Percentiles rank a stretch among this genome's conserved stretches.
phyloP scores from a whole-genome alignment of 1,140 invertebrate genomes.

The Caenorhabditis tropicalis region DNA sequence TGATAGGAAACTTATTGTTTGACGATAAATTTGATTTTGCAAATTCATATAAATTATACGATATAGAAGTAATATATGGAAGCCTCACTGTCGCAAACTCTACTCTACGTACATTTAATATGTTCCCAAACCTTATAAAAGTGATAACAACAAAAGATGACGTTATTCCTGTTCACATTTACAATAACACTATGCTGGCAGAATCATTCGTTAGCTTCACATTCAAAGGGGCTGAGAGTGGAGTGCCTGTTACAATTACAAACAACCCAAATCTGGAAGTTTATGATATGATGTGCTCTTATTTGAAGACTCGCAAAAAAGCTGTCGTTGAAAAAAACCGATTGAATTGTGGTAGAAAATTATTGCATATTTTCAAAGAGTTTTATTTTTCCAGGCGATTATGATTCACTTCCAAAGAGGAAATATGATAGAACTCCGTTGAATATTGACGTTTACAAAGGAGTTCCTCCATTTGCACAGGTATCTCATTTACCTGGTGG shows the following conservation, averaged over 20 bases:
- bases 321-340: not conserved
- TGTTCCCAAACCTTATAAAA: not conserved
- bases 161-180: not conserved
- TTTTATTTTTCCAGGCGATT: not conserved
- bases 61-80: not conserved
- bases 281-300: not conserved
- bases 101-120: not conserved
- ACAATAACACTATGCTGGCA: not conserved
- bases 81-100: not conserved
- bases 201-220: not conserved
- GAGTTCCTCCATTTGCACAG: not conserved
- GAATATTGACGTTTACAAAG: slow-evolving; percentile 1
- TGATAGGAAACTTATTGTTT: not conserved
- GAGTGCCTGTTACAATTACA: not conserved
- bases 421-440: not conserved
- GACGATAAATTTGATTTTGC: not conserved
- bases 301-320: not conserved
- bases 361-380: not conserved
- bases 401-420: too few relatives aligned
- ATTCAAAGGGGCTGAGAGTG: not conserved
- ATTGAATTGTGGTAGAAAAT: not conserved
- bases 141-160: not conserved
- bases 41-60: not conserved
- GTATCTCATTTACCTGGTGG: not conserved
- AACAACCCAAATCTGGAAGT: not conserved